A percentile compares a stretch with the other conserved stretches of the same genome.
Evolutionary conservation across 2,888 invertebrate genomes (phyloP).

Genomic region (Candidula unifasciata): DNA sequence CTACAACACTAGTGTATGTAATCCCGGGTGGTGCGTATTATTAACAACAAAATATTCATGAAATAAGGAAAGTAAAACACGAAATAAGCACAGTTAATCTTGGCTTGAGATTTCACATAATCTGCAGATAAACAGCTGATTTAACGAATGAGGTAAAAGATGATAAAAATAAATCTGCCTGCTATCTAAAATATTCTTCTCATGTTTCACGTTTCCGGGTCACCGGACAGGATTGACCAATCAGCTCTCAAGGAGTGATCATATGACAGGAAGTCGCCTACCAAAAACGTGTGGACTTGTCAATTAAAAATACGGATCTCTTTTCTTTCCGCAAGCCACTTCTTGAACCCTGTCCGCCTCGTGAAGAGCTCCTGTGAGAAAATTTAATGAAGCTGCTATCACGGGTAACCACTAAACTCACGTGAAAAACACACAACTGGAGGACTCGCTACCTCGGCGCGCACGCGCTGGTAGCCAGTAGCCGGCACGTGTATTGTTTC

Average conservation of each 20-base stretch:
- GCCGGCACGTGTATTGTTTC: constrained; percentile 19
- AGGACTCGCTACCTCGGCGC: neutral
- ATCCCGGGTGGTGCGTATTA: too few species aligned
- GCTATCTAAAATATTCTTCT: constrained; percentile 16
- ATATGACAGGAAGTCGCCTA: constrained; percentile 34
- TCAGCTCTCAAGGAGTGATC: constrained; percentile 19
- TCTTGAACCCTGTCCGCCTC: neutral
- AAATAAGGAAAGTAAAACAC: too few species aligned
- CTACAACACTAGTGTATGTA: too few species aligned
- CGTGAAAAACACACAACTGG: constrained; percentile 23
- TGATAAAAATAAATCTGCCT: neutral
- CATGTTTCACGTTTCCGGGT: constrained; percentile 30
- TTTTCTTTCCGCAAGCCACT: constrained; percentile 33
- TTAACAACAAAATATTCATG: too few species aligned
- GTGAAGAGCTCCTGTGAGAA: constrained; percentile 27
- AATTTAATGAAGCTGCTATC: constrained; percentile 33
- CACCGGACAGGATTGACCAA: constrained; percentile 25
- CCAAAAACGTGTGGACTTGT: constrained; percentile 46
- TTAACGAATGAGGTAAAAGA: too few species aligned
- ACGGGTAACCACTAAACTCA: constrained; percentile 7
- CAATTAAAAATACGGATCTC: constrained; percentile 51
- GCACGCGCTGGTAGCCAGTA: constrained; percentile 12
- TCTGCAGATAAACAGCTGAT: too few species aligned
- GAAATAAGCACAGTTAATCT: too few species aligned
- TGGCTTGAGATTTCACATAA: too few species aligned